phyloP scores from a whole-genome alignment of 2,113 vertebrate species.

The Microcebus murinus region DNA sequence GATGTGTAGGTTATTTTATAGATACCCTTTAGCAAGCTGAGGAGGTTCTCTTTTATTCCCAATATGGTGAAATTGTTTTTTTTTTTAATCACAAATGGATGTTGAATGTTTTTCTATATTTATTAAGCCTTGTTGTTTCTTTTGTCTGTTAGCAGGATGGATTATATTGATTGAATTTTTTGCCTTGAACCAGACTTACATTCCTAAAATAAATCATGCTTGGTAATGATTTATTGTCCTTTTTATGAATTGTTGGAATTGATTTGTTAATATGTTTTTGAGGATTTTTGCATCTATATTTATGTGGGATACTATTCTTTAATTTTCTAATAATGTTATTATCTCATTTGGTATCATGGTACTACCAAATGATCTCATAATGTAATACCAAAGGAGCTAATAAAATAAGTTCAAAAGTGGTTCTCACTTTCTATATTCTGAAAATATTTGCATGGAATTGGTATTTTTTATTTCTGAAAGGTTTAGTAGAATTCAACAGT shows the following conservation, averaged over 20 bases:
- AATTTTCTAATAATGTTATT: background rate
- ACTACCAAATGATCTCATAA: background rate
- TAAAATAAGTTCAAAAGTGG: background rate
- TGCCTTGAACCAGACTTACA: background rate
- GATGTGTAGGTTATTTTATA: background rate
- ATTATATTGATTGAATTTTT: background rate
- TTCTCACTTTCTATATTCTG: background rate
- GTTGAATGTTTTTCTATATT: background rate
- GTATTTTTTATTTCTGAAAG: background rate
- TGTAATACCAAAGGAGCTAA: background rate
- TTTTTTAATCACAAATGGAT: background rate
- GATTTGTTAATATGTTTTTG: background rate
- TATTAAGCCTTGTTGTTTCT: background rate
- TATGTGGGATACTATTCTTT: background rate
- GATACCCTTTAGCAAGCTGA: background rate
- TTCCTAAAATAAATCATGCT: background rate
- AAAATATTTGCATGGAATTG: background rate
- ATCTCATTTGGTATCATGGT: background rate
- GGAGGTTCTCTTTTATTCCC: background rate
- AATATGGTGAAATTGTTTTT: background rate
- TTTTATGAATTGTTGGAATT: background rate
- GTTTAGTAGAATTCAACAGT: background rate
- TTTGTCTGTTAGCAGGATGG: background rate
- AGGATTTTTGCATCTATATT: background rate
- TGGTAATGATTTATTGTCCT: background rate